Conservation (phyloP, 35 echinoderm and acorn worm species). For the Amphiura filiformis region DNA sequence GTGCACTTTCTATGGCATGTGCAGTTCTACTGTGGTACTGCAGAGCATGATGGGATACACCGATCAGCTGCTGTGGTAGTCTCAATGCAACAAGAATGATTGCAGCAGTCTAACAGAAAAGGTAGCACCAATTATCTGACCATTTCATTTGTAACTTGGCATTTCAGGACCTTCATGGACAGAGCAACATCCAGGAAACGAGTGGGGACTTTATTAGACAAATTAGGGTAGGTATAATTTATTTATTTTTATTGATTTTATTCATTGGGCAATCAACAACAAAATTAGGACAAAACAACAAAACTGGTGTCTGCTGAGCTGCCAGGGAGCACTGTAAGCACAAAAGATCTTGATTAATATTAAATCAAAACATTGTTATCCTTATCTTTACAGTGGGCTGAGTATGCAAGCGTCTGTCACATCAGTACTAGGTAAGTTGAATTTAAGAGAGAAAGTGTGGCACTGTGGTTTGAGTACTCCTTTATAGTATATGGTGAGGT, state of each 20-base stretch:
- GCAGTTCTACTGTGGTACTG: too few relatives aligned
- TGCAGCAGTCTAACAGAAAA: too few relatives aligned
- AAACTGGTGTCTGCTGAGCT: not conserved
- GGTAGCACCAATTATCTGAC: too few relatives aligned
- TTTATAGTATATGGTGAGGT: too few relatives aligned
- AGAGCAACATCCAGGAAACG: constrained; percentile 54
- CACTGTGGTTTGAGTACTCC: not conserved
- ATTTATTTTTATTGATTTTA: not conserved
- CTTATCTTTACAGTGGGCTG: constrained; percentile 48
- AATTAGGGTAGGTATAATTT: constrained; percentile 65
- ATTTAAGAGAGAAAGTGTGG: not conserved
- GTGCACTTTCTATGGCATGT: not conserved
- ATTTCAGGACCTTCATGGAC: constrained; percentile 82
- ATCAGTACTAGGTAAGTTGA: constrained; percentile 69
- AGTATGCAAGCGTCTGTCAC: constrained; percentile 71
- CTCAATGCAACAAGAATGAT: too few relatives aligned
- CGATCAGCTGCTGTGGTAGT: too few relatives aligned
- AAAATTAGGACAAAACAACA: not conserved
- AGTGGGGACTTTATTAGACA: constrained; percentile 80
- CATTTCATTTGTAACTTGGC: too few relatives aligned
- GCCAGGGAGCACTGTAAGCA: not conserved
- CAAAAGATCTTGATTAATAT: not conserved
- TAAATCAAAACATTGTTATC: not conserved
- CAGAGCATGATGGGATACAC: too few relatives aligned
- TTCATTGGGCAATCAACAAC: not conserved